These are phyloP conservation scores for Muschampia plurimacula DNA, from an alignment of 2,888 invertebrate genomes.

Conservation along the genomic window DNA sequence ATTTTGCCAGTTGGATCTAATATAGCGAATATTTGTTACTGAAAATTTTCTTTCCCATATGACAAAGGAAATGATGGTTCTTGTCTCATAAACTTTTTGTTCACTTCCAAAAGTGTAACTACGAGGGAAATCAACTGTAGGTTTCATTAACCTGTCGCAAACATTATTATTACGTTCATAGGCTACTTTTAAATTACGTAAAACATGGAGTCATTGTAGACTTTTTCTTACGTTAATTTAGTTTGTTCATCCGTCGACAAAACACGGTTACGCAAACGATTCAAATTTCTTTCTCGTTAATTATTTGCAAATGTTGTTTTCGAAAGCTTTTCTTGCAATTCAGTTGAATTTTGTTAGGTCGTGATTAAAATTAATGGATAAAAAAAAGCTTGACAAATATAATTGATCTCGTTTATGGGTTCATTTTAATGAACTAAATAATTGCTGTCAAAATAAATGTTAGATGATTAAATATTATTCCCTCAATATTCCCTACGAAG, in stretches of 20 bases:
- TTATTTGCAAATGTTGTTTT: not conserved
- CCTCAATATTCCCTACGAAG: too few relatives aligned
- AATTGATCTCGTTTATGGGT: not conserved
- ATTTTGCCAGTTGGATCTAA: too few relatives aligned
- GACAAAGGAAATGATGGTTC: too few relatives aligned
- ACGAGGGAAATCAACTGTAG: conserved; percentile 1
- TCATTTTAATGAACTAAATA: too few relatives aligned
- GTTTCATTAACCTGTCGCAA: conserved; percentile 2
- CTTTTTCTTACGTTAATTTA: not conserved
- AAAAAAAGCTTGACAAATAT: too few relatives aligned
- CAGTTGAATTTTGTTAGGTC: not conserved
- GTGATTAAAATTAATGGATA: not conserved
- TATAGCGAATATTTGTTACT: too few relatives aligned
- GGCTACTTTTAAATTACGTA: conserved; percentile 12
- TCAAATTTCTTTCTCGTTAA: not conserved
- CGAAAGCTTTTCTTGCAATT: not conserved
- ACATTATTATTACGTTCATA: not conserved
- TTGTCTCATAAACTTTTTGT: too few relatives aligned
- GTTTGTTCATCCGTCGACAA: conserved; percentile 5
- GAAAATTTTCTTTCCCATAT: too few relatives aligned
- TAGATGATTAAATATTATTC: too few relatives aligned
- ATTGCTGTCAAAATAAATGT: too few relatives aligned
- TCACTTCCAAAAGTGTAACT: not conserved
- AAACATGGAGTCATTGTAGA: conserved; percentile 2
- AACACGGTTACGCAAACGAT: conserved; percentile 1